Evolutionary conservation across 2,797 vertebrate genomes (phyloP).

Genomic region (Picus viridis): DNA sequence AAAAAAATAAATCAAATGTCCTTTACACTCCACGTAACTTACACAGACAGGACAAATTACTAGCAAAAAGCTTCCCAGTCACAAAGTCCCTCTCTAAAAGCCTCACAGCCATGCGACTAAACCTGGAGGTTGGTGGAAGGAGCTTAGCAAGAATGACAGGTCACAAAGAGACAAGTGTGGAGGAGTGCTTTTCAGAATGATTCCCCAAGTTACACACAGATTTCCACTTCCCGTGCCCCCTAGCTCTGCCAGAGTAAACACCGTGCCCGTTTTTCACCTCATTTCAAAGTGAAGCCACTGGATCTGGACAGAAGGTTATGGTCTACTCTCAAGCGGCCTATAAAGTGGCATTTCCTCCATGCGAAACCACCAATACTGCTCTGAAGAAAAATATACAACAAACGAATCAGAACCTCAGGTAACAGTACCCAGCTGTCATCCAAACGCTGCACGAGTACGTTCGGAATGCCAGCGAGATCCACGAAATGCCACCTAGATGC

Average conservation of each 20-base stretch:
- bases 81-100: not conserved
- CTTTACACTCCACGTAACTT: not conserved
- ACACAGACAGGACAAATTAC: not conserved
- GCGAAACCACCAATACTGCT: not conserved
- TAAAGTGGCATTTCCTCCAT: not conserved
- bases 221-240: not conserved
- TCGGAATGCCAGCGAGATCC: too few species aligned
- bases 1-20: not conserved
- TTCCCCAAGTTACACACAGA: not conserved
- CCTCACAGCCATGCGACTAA: not conserved
- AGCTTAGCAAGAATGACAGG: not conserved
- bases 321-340: not conserved
- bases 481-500: not conserved
- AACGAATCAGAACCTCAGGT: not conserved
- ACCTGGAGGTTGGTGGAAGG: not conserved
- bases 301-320: not conserved
- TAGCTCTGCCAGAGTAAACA: not conserved
- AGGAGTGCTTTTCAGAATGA: not conserved
- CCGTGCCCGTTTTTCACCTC: not conserved
- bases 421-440: rapidly evolving
- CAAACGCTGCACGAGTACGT: not conserved
- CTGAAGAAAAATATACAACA: not conserved
- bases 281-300: not conserved
- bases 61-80: not conserved
- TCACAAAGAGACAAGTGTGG: not conserved